Evolutionary conservation across 2,888 invertebrate species (phyloP), one percentile per base, ranked within the genome.

Genomic region (Patella caerulea): DNA sequence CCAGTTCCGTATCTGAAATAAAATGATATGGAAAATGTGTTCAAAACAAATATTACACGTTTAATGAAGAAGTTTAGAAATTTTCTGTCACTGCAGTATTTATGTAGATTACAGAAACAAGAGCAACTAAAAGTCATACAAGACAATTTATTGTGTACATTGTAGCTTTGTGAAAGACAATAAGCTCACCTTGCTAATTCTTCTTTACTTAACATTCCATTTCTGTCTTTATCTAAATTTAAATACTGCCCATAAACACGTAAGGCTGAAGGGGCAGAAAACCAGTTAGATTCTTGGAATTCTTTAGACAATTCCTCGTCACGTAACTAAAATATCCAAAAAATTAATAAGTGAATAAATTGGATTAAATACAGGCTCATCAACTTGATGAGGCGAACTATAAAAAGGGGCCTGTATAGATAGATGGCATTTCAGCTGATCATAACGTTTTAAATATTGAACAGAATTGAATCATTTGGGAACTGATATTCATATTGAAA

Each of bases 191-290:
- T 95, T 5, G 96, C 95, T 72, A 98, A 92, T 92, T 98, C 98
- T 77, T 95, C 94, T 90, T 96, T 96, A 90, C 96, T 97, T 2
- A 99, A 93, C 97, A 98, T 97, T 45, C 98, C 91, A 91, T 98
- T 98, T 86, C 97, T 97, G 91, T 98, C 97, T 81, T 95, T 94
- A 90, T 99, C 99, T 81, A 99, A 93, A 92, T 97, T 97, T 69
- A 98, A 93, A 91, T 98, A 99, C 91, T 97, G 97, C 0, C 97
- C 97, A 91, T 98, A 98, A 2, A 98, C 96, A 70, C 96, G 93
- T 19, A 98, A 93, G 0, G 98, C 97, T 19, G 90, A 91, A 1
- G 90, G 90, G 4, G 91, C 91, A 65, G 91, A 91, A 85, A 92
- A 92, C 92, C 92, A 92, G 84, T 92, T 92, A 94, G 54, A 95